Evolutionary conservation across 2,113 vertebrate species (phyloP), one percentile per base, ranked within the genome.

Genomic region (Accipiter virgatus): DNA sequence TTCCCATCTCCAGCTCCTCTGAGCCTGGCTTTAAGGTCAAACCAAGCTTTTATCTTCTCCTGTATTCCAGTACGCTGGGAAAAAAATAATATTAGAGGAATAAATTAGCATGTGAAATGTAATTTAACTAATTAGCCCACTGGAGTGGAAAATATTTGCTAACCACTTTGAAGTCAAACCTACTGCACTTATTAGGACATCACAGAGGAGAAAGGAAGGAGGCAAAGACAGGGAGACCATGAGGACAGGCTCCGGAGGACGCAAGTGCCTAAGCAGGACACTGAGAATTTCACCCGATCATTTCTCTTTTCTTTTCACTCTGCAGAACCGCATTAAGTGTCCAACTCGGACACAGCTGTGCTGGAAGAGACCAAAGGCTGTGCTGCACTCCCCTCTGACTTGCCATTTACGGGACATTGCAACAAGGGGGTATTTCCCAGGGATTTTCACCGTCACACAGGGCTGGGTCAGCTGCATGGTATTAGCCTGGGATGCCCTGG

Each of bases 51-150:
- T 90, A 86, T 95, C 89, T 95, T 66, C 66, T 58, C 58, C 66
- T 42, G 36, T 58, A 66, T 78, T 80, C 78, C 67, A 96, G 32
- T 22, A 70, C 6, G 5, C 38, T 19, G 42, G 53, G 81, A 2
- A 42, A 45, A 25, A 73, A 73, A 87, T 29, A 81, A 84, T 89
- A 95, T 81, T 93, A 85, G 63, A 94, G 71, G 89, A 95, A 96
- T 95, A 95, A 96, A 97, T 97, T 95, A 97, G 74, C 87, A 95
- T 96, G 59, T 86, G 94, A 95, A 97, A 97, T 97, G 88, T 77
- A 96, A 97, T 95, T 96, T 96, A 93, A 91, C 94, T 95, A 95
- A 96, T 94, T 95, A 97, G 91, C 84, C 86, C 81, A 75, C 55
- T 95, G 87, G 89, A 94, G 95, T 93, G 87, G 95, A 96, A 95